Conservation (phyloP, 2,888 invertebrate genomes). For the Rhorus exstirpatorius region DNA sequence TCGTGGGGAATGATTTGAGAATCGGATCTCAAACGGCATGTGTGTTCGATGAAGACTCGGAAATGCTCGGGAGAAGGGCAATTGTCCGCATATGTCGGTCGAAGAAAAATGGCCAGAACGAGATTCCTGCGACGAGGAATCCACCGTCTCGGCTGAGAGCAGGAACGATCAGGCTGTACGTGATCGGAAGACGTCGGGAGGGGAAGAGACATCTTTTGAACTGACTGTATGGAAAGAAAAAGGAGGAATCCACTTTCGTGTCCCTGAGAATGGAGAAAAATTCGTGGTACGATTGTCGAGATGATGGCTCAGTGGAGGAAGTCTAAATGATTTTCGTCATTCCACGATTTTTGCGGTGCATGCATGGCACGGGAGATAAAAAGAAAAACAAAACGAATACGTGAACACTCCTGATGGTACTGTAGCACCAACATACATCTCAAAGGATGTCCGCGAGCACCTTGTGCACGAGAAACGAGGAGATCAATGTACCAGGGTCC, state of each 20-base stretch:
- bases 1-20: conserved; percentile 14
- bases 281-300: conserved; percentile 74
- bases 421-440: conserved; percentile 24
- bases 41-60: conserved; percentile 46
- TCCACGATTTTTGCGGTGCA: conserved; percentile 60
- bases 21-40: conserved; percentile 8
- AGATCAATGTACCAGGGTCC: conserved; percentile 30
- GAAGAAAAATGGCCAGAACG: conserved; percentile 68
- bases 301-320: conserved; percentile 71
- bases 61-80: conserved; percentile 53
- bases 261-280: conserved; percentile 68
- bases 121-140: conserved; percentile 67
- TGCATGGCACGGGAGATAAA: background rate
- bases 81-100: conserved; percentile 69
- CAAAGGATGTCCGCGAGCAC: conserved; percentile 16
- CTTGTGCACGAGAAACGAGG: conserved; percentile 1
- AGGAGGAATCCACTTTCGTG: conserved; percentile 50
- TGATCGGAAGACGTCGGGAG: conserved; percentile 60
- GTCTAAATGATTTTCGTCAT: conserved; percentile 51
- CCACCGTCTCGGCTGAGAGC: conserved; percentile 46
- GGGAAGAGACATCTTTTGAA: conserved; percentile 27
- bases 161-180: conserved; percentile 45
- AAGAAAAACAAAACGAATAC: conserved; percentile 39
- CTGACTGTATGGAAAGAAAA: conserved; percentile 39
- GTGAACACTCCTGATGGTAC: conserved; percentile 35